Evolutionary conservation across 2,888 invertebrate genomes (phyloP).

Genomic region (Marronus borbonicus): DNA sequence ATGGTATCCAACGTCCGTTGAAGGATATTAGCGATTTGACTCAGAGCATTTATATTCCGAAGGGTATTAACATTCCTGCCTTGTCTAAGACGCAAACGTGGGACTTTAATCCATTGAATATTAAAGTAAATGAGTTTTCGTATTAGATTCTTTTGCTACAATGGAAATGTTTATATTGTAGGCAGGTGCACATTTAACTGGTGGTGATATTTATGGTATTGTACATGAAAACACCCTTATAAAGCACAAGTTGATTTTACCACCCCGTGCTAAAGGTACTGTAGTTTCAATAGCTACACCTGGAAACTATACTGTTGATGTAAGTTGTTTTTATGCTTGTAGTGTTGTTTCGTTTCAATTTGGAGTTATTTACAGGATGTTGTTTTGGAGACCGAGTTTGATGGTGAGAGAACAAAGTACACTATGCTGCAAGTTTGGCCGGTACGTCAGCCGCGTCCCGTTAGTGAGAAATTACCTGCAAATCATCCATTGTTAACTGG

Average conservation of each 20-base stretch:
- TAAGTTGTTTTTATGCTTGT: conserved; percentile 70
- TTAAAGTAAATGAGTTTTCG: conserved; percentile 75
- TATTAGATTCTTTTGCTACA: conserved; percentile 24
- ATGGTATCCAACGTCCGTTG: conserved; percentile 99
- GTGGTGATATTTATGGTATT: conserved; percentile 96
- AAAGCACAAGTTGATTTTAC: conserved; percentile 96
- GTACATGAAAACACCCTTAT: conserved; percentile 98
- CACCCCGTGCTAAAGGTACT: conserved; percentile 96
- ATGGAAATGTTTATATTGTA: conserved; percentile 65
- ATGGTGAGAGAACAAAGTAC: conserved; percentile 92
- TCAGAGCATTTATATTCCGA: conserved; percentile 98
- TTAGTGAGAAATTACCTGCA: conserved; percentile 97
- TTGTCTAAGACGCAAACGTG: conserved; percentile 86
- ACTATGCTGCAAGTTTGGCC: conserved; percentile 99
- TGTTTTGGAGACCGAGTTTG: conserved; percentile 99
- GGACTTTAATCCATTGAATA: conserved; percentile 92
- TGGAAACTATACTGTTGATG: conserved; percentile 94
- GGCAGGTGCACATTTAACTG: conserved; percentile 98
- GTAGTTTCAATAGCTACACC: conserved; percentile 95
- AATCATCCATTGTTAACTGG: conserved; percentile 99
- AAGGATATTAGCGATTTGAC: conserved; percentile 96
- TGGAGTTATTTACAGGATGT: conserved; percentile 78
- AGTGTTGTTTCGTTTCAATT: too few relatives aligned
- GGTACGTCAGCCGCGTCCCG: conserved; percentile 96
- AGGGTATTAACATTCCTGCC: conserved; percentile 96